phyloP scores from a whole-genome alignment of 1,140 invertebrate genomes.

The Leptinotarsa texana region DNA sequence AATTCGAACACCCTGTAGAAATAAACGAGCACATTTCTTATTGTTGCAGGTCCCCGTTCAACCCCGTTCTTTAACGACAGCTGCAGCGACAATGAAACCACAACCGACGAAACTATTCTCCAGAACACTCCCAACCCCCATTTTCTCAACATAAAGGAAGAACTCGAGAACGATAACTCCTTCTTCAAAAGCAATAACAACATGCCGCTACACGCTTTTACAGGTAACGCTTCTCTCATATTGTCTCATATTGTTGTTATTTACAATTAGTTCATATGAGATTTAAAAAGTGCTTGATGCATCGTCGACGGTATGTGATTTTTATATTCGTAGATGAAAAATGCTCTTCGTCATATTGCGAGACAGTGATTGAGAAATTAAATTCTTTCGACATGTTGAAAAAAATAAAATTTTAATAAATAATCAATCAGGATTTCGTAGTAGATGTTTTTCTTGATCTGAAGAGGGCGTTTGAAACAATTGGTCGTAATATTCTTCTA shows the following conservation, averaged over 20 bases:
- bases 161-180: constrained; percentile 50
- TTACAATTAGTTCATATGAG: background rate
- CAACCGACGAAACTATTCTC: constrained; percentile 42
- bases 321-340: too few relatives aligned
- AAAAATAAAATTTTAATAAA: too few relatives aligned
- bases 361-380: too few relatives aligned
- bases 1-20: too few relatives aligned
- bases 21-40: background rate
- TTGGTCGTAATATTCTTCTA: too few relatives aligned
- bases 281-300: background rate
- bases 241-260: background rate
- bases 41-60: constrained; percentile 54
- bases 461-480: too few relatives aligned
- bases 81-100: constrained; percentile 58
- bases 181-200: constrained; percentile 51
- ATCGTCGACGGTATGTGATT: too few relatives aligned
- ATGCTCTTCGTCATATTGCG: too few relatives aligned
- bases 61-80: constrained; percentile 57
- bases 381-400: too few relatives aligned
- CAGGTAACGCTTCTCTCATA: constrained; percentile 32
- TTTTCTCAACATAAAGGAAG: constrained; percentile 55
- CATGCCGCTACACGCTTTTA: constrained; percentile 41
- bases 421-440: too few relatives aligned
- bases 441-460: too few relatives aligned
- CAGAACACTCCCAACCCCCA: constrained; percentile 42